These are phyloP conservation scores for Bombus turneri DNA, from an alignment of 1,140 invertebrate genomes.

Conservation along the genomic window DNA sequence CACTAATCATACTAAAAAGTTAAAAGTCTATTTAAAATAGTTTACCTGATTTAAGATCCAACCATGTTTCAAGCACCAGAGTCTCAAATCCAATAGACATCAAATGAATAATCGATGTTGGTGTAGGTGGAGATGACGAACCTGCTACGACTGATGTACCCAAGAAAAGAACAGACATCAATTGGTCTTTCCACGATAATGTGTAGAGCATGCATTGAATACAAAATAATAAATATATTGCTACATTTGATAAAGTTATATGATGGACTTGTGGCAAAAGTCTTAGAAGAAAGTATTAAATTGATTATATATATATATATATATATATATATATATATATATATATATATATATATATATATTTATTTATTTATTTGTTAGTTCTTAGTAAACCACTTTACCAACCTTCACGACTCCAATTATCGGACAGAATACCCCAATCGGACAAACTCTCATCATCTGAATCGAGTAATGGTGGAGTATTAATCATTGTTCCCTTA, in stretches of 20 bases:
- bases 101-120: slow-evolving; percentile 81
- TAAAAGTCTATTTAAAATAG: background rate
- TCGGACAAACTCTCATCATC: slow-evolving; percentile 79
- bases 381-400: background rate
- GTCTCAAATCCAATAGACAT: slow-evolving; percentile 84
- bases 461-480: slow-evolving; percentile 68
- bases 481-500: slow-evolving; percentile 57
- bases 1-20: background rate
- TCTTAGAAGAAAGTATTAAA: background rate
- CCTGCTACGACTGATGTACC: slow-evolving; percentile 71
- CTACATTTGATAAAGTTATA: slow-evolving; percentile 3
- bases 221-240: slow-evolving; percentile 48
- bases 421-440: slow-evolving; percentile 80
- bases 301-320: background rate
- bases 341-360: background rate
- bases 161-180: slow-evolving; percentile 40
- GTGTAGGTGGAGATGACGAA: slow-evolving; percentile 76
- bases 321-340: too few species aligned
- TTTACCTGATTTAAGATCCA: slow-evolving; percentile 81
- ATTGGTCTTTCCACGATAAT: slow-evolving; percentile 43
- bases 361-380: background rate
- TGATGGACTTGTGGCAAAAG: background rate
- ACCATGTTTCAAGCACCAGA: slow-evolving; percentile 82
- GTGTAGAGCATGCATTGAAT: slow-evolving; percentile 19
- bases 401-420: slow-evolving; percentile 80